These are phyloP conservation scores for Nomia melanderi DNA, from an alignment of 1,140 invertebrate genomes.

Conservation along the genomic window DNA sequence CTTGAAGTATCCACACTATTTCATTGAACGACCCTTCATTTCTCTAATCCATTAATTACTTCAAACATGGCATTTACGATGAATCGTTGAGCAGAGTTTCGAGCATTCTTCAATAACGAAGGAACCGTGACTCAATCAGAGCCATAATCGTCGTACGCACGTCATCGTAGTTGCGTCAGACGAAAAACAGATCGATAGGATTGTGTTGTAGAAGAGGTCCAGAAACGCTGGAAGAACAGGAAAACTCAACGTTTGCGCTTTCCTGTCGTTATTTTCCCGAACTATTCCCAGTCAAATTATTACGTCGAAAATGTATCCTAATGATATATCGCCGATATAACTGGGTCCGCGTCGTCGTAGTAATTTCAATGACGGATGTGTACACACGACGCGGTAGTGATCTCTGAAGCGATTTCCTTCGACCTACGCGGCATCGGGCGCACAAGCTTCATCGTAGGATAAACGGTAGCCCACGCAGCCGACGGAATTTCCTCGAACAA, in stretches of 20 bases:
- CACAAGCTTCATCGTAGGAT: conserved; percentile 14
- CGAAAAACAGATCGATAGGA: conserved; percentile 49
- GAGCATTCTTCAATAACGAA: background rate
- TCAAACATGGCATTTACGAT: no score
- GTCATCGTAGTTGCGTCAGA: conserved; percentile 25
- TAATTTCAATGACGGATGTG: background rate
- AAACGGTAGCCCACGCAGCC: conserved; percentile 17
- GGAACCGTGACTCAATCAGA: background rate
- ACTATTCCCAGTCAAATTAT: background rate
- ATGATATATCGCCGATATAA: conserved; percentile 12
- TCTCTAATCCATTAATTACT: no score
- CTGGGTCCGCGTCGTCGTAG: background rate
- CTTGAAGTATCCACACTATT: no score
- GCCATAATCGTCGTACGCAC: conserved; percentile 14
- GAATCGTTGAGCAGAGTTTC: background rate
- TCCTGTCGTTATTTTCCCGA: background rate
- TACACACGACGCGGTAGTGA: background rate
- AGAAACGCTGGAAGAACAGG: background rate
- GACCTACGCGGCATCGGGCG: conserved; percentile 15
- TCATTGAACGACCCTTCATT: no score
- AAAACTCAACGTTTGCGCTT: conserved; percentile 2
- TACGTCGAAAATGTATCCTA: background rate
- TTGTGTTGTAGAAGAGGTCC: background rate
- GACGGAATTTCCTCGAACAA: conserved; percentile 14
- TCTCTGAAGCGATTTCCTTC: conserved; percentile 36